Conservation (phyloP, 1,140 invertebrate species). For the Andricus grossulariae region DNA sequence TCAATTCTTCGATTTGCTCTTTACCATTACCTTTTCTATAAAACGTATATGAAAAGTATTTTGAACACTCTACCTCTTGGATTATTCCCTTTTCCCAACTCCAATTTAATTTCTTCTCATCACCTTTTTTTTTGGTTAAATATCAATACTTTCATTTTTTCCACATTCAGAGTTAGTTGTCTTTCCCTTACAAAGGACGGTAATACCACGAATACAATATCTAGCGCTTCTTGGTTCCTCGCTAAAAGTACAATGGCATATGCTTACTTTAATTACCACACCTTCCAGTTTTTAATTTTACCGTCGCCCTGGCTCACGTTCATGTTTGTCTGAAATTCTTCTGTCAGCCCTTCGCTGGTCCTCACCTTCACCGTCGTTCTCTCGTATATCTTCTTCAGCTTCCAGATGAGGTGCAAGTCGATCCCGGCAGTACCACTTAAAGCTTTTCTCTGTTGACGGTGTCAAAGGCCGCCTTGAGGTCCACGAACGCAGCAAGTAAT, state of each 20-base stretch:
- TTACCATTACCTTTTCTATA: constrained; percentile 23
- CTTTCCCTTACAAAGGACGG: too few relatives aligned
- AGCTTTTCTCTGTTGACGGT: constrained; percentile 32
- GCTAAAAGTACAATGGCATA: constrained; percentile 17
- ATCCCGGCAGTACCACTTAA: constrained; percentile 32
- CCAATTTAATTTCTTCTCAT: constrained; percentile 27
- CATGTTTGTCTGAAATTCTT: constrained; percentile 31
- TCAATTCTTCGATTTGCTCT: constrained; percentile 34
- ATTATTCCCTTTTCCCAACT: constrained; percentile 25
- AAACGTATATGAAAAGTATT: constrained; percentile 33
- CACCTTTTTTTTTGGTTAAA: too few relatives aligned
- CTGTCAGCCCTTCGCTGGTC: not conserved
- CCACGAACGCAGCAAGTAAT: not conserved
- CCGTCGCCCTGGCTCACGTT: not conserved
- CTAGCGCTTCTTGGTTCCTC: not conserved
- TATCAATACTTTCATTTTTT: too few relatives aligned
- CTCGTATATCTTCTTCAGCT: constrained; percentile 33
- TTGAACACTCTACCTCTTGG: too few relatives aligned
- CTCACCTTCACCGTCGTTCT: constrained; percentile 17
- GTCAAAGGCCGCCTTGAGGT: too few relatives aligned
- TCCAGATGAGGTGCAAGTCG: not conserved
- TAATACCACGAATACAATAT: not conserved
- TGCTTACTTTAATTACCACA: constrained; percentile 11
- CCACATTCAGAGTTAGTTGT: too few relatives aligned
- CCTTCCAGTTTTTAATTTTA: constrained; percentile 26